Evolutionary conservation across 1,140 invertebrate genomes (phyloP), one percentile per base, ranked within the genome.

Genomic region (Zaprionus capensis): DNA sequence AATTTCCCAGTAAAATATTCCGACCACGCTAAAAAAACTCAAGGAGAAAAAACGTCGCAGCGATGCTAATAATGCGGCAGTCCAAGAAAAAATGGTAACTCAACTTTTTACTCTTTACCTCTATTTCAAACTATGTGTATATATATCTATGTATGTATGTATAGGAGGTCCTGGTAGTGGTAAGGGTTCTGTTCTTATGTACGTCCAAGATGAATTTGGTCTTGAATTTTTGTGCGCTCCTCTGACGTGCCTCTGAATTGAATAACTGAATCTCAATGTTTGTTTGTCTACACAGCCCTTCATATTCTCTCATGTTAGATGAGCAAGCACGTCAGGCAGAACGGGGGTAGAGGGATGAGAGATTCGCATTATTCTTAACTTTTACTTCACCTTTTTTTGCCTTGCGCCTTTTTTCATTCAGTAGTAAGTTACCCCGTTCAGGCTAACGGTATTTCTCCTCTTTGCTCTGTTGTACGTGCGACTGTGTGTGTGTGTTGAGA

Each of bases 391-490:
- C 4, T 26, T 46, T 44, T 44, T 46, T 17, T n/a, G 2, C 5
- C 17, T 17, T 9, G 15, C 17, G n/a, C 9, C 2, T 46, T 46
- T 44, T 46, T 17, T n/a, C n/a, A 3, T 17, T n/a, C n/a, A 3
- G 41, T 46, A 46, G 41, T 44, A 17, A 44, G n/a, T 46, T 46
- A n/a, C 41, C 41, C 41, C 41, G 2, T 46, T 7, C n/a, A 4
- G 7, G n/a, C 7, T 7, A 46, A n/a, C 41, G n/a, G n/a, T 46
- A 64, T 81, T 81, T 81, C 79, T 71, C 79, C 78, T 80, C 36
- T 31, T 61, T 34, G 24, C 20, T 57, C 31, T 44, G 26, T 53
- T 12, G 12, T 51, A 28, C 51, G 26, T 61, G 41, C 46, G 28
- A 51, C 38, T 63, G n/a, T n/a, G 22, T 22, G 22, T 22, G 2